Evolutionary conservation across 2,113 vertebrate genomes (phyloP).

Genomic region (Protomyctophum bolini): DNA sequence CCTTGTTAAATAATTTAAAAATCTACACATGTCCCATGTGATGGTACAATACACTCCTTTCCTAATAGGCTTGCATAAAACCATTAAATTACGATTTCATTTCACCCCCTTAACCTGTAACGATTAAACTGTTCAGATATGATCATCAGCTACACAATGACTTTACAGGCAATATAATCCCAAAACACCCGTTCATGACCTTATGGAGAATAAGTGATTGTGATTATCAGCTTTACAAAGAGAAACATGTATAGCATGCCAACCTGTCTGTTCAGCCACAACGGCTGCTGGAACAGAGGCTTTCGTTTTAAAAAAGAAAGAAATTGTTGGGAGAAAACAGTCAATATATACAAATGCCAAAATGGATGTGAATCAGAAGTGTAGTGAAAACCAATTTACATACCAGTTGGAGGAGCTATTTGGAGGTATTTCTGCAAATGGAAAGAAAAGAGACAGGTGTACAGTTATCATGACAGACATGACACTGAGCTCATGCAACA

Average conservation of each 20-base stretch:
- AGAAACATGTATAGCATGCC: conserved; percentile 30
- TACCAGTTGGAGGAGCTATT: conserved; percentile 62
- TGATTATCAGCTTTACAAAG: too few species aligned
- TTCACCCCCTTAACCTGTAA: too few species aligned
- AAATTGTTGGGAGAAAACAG: not conserved
- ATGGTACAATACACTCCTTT: too few species aligned
- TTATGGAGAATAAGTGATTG: too few species aligned
- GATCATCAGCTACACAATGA: not conserved
- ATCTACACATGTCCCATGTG: too few species aligned
- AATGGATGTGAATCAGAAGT: not conserved
- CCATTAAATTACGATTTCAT: too few species aligned
- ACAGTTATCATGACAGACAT: not conserved
- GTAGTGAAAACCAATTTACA: conserved; percentile 36
- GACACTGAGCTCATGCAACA: too few species aligned
- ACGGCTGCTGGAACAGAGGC: too few species aligned
- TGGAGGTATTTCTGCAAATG: conserved; percentile 65
- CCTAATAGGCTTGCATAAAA: too few species aligned
- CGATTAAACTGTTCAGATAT: too few species aligned
- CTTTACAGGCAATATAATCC: too few species aligned
- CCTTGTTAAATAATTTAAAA: too few species aligned
- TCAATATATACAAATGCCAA: not conserved
- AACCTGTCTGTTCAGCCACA: conserved; percentile 47
- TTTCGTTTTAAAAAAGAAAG: conserved; percentile 6
- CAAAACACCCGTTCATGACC: not conserved
- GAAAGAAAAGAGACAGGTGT: not conserved